Evolutionary conservation across 2,888 invertebrate species (phyloP).

Genomic region (Aleiodes leptofemur): DNA sequence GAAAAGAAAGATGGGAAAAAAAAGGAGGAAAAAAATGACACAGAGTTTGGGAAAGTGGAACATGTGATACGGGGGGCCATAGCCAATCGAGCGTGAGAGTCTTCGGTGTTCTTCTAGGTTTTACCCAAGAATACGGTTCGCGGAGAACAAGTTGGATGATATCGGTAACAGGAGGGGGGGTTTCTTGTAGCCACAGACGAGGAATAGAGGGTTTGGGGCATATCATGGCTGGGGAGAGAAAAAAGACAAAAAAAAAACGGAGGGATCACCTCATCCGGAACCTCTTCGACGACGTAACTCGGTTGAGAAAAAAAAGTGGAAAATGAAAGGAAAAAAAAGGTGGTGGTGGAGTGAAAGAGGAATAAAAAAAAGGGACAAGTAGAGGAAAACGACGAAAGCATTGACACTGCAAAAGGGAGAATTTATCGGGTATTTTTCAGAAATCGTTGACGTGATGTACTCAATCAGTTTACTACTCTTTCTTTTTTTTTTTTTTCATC

Average conservation of each 20-base stretch:
- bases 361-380: background rate
- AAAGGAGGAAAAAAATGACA: conserved; percentile 11
- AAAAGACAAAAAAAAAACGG: conserved; percentile 6
- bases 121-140: conserved; percentile 27
- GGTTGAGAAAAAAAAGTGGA: background rate
- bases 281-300: conserved; percentile 21
- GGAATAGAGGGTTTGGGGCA: background rate
- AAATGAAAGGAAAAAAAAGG: background rate
- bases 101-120: conserved; percentile 22
- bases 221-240: background rate
- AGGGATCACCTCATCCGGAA: conserved; percentile 26
- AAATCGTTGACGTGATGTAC: background rate
- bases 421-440: conserved; percentile 22
- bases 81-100: conserved; percentile 20
- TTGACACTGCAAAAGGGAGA: conserved; percentile 28
- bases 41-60: conserved; percentile 17
- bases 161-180: conserved; percentile 15
- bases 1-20: background rate
- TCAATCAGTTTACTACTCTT: background rate
- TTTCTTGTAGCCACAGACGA: conserved; percentile 25
- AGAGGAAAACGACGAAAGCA: conserved; percentile 3
- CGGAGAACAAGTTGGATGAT: conserved; percentile 15
- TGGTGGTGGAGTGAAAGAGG: no score
- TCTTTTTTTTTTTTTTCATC: background rate
- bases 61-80: conserved; percentile 28